Conservation (phyloP, 2,797 vertebrate genomes). For the Dermochelys coriacea region DNA sequence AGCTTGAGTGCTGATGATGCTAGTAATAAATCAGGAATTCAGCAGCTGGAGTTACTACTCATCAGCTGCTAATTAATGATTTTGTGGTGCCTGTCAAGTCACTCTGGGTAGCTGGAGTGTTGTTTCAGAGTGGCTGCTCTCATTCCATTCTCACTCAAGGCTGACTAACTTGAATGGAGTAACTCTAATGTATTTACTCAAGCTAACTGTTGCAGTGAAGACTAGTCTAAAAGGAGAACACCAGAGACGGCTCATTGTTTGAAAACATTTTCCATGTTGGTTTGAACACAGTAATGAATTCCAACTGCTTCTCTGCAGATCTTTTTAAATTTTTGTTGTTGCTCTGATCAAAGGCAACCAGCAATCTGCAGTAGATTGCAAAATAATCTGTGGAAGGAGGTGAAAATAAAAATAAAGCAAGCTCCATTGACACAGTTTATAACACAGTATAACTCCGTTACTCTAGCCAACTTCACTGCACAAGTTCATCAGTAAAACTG, state of each 20-base stretch:
- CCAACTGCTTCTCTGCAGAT: not conserved
- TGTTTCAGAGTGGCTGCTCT: not conserved
- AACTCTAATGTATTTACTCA: not conserved
- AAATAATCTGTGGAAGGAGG: not conserved
- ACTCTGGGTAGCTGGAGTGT: not conserved
- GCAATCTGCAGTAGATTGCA: not conserved
- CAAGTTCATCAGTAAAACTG: constrained; percentile 5
- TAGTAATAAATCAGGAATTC: not conserved
- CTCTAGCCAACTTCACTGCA: constrained; percentile 68
- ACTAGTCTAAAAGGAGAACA: not conserved
- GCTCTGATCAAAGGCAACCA: not conserved
- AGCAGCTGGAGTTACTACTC: not conserved
- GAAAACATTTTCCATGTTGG: not conserved
- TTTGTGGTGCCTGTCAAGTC: not conserved
- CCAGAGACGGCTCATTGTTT: not conserved
- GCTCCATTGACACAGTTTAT: constrained; percentile 52
- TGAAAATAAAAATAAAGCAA: constrained; percentile 45
- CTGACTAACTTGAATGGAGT: not conserved
- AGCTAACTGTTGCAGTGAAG: not conserved
- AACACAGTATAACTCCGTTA: constrained; percentile 46
- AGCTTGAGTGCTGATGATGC: not conserved
- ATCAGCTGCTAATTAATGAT: not conserved
- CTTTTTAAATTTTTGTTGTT: not conserved
- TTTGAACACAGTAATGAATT: not conserved
- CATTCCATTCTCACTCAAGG: not conserved